A percentile compares a stretch with the other conserved stretches of the same genome.
phyloP scores from a whole-genome alignment of 35 echinoderm and acorn worm species.

The Diadema setosum region DNA sequence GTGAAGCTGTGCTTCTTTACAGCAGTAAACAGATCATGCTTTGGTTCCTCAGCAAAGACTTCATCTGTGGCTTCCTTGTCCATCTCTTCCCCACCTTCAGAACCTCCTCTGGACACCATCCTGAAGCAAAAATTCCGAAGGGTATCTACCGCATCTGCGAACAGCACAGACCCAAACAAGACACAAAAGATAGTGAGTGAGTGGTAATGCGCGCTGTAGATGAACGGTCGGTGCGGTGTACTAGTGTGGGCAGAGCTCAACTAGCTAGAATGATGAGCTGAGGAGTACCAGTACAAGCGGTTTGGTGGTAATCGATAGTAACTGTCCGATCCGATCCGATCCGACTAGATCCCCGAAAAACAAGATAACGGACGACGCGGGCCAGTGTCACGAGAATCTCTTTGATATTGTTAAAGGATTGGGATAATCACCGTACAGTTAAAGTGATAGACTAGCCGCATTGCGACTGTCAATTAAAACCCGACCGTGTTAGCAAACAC shows the following conservation, averaged over 20 bases:
- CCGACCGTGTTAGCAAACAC: too few species aligned
- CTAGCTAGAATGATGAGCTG: background rate
- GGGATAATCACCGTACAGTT: too few species aligned
- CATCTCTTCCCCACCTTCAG: background rate
- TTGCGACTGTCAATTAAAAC: too few species aligned
- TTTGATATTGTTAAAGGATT: too few species aligned
- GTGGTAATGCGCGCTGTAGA: background rate
- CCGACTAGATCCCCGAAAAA: background rate
- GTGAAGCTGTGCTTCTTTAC: slow-evolving; percentile 43
- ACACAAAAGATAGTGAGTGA: background rate
- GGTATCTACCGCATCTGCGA: slow-evolving; percentile 2
- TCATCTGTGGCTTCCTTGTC: background rate
- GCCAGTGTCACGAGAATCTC: too few species aligned
- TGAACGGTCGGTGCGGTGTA: background rate
- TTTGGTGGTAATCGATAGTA: background rate
- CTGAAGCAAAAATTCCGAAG: slow-evolving; percentile 1
- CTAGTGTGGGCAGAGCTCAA: background rate
- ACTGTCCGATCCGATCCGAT: background rate
- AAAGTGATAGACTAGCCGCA: too few species aligned
- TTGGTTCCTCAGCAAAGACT: background rate
- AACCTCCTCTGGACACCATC: background rate
- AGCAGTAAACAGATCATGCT: slow-evolving; percentile 4
- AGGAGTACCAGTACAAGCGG: background rate
- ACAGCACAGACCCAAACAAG: background rate
- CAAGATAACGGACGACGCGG: too few species aligned